These are phyloP conservation scores for Microplitis manilae DNA, from an alignment of 2,888 invertebrate genomes.

Conservation along the genomic window DNA sequence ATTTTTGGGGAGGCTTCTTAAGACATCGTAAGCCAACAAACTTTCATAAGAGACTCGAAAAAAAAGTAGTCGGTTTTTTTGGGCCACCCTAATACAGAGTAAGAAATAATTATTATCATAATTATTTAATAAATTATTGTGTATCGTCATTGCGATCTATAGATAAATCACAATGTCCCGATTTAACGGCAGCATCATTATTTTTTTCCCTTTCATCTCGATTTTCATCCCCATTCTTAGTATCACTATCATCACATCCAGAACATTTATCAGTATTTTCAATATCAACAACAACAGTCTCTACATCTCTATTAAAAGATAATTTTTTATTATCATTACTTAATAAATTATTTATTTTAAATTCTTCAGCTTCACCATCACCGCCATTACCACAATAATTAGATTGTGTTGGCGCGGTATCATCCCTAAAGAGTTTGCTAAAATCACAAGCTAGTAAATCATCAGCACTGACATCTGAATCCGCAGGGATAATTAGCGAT, in stretches of 20 bases:
- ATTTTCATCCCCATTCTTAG: neutral
- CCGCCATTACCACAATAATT: neutral
- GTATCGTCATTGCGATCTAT: neutral
- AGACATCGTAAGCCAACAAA: too few relatives aligned
- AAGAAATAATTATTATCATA: neutral
- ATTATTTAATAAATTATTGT: neutral
- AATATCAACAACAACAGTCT: neutral
- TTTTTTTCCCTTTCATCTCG: too few relatives aligned
- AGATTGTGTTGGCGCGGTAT: slow-evolving; percentile 19
- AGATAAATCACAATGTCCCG: slow-evolving; percentile 27
- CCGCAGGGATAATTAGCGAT: slow-evolving; percentile 52
- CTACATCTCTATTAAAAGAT: neutral
- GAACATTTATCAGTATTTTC: neutral
- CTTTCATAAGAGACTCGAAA: too few relatives aligned
- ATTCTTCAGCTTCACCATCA: slow-evolving; percentile 8
- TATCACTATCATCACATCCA: neutral
- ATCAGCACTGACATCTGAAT: slow-evolving; percentile 55
- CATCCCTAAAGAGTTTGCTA: slow-evolving; percentile 56
- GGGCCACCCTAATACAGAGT: neutral
- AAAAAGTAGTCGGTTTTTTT: too few relatives aligned
- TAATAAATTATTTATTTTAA: neutral
- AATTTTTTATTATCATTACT: neutral
- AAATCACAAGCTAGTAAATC: slow-evolving; percentile 57
- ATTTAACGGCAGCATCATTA: slow-evolving; percentile 43
- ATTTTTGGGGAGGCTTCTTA: too few relatives aligned